Evolutionary conservation across 1,140 invertebrate genomes (phyloP), one percentile per base, ranked within the genome.

Genomic region (Acromyrmex echinatior): DNA sequence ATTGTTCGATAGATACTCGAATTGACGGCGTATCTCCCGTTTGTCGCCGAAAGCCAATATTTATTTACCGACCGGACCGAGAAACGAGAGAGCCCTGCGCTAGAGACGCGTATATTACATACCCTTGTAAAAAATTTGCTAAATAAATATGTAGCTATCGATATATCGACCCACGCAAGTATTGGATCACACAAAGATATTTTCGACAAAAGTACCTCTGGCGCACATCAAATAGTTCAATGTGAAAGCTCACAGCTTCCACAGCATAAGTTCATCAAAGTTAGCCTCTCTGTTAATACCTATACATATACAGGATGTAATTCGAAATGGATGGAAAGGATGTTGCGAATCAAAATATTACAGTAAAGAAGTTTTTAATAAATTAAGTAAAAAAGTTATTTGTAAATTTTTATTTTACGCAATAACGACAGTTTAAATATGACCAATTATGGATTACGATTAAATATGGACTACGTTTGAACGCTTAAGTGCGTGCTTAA

Each of bases 1-100:
- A 90, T 90, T 90, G 74, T 88, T 90, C 74, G 89, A 84, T 78
- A 53, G 88, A 49, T 87, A 80, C 58, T 77, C 88, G 86, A 90
- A 90, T 90, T 87, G 89, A 87, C 73, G 86, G 79, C 62, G 79
- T 79, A 77, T 84, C 79, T 63, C 60, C 21, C 68, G 76, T 82
- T 74, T 87, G 78, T 70, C 65, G 65, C 65, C 77, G 63, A 63
- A 87, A 84, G 76, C 58, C 77, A 90, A 90, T 90, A 87, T 90
- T 90, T 90, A 90, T 90, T 74, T 86, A 31, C 31, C 86, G 51
- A 31, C 63, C 51, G 53, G 28, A 66, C 78, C 45, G 62, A 60
- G 60, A 84, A 90, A 51, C 12, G 82, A 51, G 85, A 73, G 62
- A 78, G 51, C 39, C 31, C 10, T 21, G 16, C 28, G 21, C 10